Evolutionary conservation across 2,888 invertebrate species (phyloP), one percentile per base, ranked within the genome.

Genomic region (Caprella mutica): DNA sequence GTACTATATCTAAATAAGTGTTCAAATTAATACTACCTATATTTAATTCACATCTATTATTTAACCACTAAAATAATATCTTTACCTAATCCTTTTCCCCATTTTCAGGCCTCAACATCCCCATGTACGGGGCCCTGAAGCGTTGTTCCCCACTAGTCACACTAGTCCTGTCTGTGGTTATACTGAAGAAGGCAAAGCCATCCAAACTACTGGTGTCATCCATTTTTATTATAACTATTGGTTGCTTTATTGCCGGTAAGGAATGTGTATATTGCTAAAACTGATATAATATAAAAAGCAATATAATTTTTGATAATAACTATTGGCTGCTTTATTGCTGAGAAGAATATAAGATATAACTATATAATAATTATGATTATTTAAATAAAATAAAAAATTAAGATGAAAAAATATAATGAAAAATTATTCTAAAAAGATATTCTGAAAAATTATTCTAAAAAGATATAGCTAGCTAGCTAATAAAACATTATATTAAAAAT

Each of bases 51-150:
- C n/a, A n/a, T n/a, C n/a, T n/a, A n/a, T n/a, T n/a, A n/a, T n/a
- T n/a, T n/a, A n/a, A n/a, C n/a, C n/a, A n/a, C n/a, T n/a, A n/a
- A n/a, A n/a, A n/a, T n/a, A n/a, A n/a, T n/a, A n/a, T n/a, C n/a
- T n/a, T n/a, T n/a, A n/a, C n/a, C n/a, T n/a, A n/a, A n/a, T n/a
- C n/a, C n/a, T n/a, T n/a, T n/a, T n/a, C n/a, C n/a, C n/a, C n/a
- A n/a, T n/a, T n/a, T n/a, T n/a, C 56, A 64, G 76, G 76, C 51
- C 76, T 77, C 72, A 77, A 76, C 59, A 73, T 77, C 65, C 77
- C 77, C 2, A 73, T 77, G 71, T 77, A 77, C 67, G 76, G 76
- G 2, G 74, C 76, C 3, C 66, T 77, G 26, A 77, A 77, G 67
- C 69, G 77, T 51, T 75, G 72, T 66, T 71, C 71, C 3, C 75